phyloP scores from a whole-genome alignment of 2,113 vertebrate species.

The Sitta europaea region DNA sequence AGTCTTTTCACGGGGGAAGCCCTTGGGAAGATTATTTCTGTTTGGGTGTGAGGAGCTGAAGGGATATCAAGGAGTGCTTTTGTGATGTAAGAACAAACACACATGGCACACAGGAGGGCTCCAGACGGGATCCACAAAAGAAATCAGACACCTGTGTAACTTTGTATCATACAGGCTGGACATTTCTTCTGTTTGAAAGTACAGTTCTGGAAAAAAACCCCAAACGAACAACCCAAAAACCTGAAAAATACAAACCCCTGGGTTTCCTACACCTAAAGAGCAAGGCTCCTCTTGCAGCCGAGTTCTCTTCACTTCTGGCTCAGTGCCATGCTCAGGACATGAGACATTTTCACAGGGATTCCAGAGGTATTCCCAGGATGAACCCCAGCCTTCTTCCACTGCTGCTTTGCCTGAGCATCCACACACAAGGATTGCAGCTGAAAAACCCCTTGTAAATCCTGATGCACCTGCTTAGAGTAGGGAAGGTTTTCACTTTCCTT shows the following conservation, averaged over 20 bases:
- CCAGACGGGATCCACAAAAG: background rate
- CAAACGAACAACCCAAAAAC: accelerated
- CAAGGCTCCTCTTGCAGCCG: background rate
- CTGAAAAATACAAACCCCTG: background rate
- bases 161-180: background rate
- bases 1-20: background rate
- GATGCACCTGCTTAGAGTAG: background rate
- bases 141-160: background rate
- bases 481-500: background rate
- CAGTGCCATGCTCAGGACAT: background rate
- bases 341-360: background rate
- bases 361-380: background rate
- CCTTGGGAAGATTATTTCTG: background rate
- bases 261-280: background rate
- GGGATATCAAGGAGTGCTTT: background rate
- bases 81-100: background rate
- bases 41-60: background rate
- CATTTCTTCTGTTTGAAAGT: background rate
- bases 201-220: background rate
- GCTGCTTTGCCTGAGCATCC: background rate
- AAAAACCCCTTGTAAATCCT: background rate
- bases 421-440: background rate
- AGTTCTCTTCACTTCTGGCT: background rate
- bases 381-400: background rate
- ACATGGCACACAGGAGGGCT: accelerated